Conservation (phyloP, 2,888 invertebrate genomes). For the Arrhopalites spinosus region DNA sequence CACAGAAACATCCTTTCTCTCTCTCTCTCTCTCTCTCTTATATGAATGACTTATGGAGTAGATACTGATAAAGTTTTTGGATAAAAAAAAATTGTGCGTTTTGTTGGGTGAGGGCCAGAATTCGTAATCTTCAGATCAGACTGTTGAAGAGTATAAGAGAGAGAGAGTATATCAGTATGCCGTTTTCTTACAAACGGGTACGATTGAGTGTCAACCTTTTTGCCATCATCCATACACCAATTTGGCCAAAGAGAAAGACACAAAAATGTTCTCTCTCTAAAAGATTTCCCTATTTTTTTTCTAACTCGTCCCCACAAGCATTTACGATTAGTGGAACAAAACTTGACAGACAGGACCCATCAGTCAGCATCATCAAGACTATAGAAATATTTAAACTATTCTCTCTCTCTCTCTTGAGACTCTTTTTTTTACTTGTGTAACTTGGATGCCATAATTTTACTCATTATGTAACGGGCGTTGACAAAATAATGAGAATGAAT, state of each 20-base stretch:
- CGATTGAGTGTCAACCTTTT: conserved; percentile 29
- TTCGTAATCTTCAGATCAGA: conserved; percentile 28
- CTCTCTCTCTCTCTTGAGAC: not conserved
- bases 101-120: conserved; percentile 37
- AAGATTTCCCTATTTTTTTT: no score
- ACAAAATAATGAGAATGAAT: no score
- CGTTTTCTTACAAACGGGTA: not conserved
- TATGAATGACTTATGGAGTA: conserved; percentile 12
- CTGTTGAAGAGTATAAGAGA: not conserved
- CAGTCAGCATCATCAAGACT: conserved; percentile 29
- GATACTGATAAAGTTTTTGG: not conserved
- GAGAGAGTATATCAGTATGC: no score
- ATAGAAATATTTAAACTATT: conserved; percentile 20
- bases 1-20: not conserved
- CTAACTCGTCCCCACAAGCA: not conserved
- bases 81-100: conserved; percentile 28
- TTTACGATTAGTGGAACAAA: conserved; percentile 18
- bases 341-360: conserved; percentile 28
- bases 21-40: not conserved
- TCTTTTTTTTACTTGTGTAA: not conserved
- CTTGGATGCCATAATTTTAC: not conserved
- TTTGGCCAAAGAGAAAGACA: conserved; percentile 17
- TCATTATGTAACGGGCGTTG: no score
- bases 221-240: not conserved
- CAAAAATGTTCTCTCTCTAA: not conserved